Evolutionary conservation across 2,113 vertebrate genomes (phyloP), one percentile per base, ranked within the genome.

Genomic region (Lanius ludovicianus): DNA sequence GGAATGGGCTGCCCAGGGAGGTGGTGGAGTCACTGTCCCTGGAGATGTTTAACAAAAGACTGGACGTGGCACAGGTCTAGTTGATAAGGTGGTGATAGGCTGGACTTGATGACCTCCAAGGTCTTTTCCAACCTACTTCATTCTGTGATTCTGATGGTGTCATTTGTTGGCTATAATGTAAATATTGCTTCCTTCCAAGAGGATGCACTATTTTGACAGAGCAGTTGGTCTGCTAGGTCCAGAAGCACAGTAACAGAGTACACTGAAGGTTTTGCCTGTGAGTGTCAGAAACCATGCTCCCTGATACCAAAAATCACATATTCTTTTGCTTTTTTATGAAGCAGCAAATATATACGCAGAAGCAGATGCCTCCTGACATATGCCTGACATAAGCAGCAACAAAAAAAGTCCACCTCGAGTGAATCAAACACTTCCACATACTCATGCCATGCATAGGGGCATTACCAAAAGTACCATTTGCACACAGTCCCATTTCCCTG

Each of bases 381-480:
- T n/a, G 31, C 35, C 41, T 69, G 31, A 69, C 23, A 37, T 18
- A 64, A 46, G 25, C 9, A 88, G 52, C 37, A 85, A 80, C 20
- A 80, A 9, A 67, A 30, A 11, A 88, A 68, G 30, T 33, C 13
- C 27, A 35, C 23, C 24, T 14, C 0, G 0, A 44, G 41, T 46
- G 35, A 67, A 75, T 44, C 24, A 77, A 73, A 80, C 20, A 65
- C 30, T 65, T 28, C 23, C 12, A 41, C 1, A 10, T 33, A 39
- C 1, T 3, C 37, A 25, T 9, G 11, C 0, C 37, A 44, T 6
- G 8, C 22, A 57, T 3, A 53, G 1, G 46, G 13, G 31, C 37
- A 86, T 46, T 20, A 78, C n/a, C 0, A 0, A 64, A 95, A 90
- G n/a, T 20, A 47, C 21, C 53, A 2, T 33, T 55, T 67, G 33